phyloP scores from a whole-genome alignment of 2,797 vertebrate species.

The Scarus forsteni region DNA sequence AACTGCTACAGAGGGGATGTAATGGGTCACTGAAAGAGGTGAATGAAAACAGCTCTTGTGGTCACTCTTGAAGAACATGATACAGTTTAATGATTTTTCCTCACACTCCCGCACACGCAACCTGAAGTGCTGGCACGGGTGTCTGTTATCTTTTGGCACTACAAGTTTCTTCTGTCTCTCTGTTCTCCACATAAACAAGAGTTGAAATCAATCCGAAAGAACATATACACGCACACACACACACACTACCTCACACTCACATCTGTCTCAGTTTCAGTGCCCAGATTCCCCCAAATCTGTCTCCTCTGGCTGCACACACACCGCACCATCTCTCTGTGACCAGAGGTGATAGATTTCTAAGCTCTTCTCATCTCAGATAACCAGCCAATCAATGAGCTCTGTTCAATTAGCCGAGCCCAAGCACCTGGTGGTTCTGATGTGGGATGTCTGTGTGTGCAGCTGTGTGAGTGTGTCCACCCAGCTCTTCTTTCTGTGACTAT shows the following conservation, averaged over 20 bases:
- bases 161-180: constrained; percentile 1
- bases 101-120: neutral
- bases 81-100: neutral
- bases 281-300: constrained; percentile 32
- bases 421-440: constrained; percentile 41
- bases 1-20: constrained; percentile 2
- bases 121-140: constrained; percentile 6
- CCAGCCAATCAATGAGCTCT: constrained; percentile 73
- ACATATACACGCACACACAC: neutral
- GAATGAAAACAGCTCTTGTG: neutral
- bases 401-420: constrained; percentile 70
- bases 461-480: constrained; percentile 15
- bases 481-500: constrained; percentile 31
- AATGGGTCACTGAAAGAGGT: constrained; percentile 5
- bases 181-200: constrained; percentile 9
- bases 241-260: neutral
- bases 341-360: constrained; percentile 69
- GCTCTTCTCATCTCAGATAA: constrained; percentile 74
- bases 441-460: constrained; percentile 17
- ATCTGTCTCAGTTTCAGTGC: constrained; percentile 23
- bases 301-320: constrained; percentile 18
- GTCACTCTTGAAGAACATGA: neutral
- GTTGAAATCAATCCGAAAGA: constrained; percentile 7
- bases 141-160: neutral
- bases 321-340: constrained; percentile 47